phyloP scores from a whole-genome alignment of 2,797 vertebrate species.

The Benthosema pterotum region DNA sequence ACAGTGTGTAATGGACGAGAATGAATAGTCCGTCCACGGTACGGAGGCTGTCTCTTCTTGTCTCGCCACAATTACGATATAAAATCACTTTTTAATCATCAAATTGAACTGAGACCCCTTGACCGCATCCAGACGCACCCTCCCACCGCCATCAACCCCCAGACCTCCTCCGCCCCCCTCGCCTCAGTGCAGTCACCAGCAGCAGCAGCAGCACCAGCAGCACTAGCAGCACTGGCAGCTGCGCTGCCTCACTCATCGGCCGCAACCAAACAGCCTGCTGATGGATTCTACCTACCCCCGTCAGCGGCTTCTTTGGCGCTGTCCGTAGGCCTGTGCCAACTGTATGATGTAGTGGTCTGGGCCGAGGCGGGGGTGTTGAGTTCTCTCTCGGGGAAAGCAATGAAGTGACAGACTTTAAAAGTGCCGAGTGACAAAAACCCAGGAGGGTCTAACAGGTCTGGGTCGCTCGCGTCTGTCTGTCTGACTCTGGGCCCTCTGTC shows the following conservation, averaged over 20 bases:
- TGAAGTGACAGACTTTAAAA: slow-evolving; percentile 39
- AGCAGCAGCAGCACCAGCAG: slow-evolving; percentile 20
- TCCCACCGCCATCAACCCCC: background rate
- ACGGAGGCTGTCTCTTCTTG: slow-evolving; percentile 20
- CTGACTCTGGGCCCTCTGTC: slow-evolving; percentile 31
- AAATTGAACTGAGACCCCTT: slow-evolving; percentile 21
- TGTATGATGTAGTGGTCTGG: slow-evolving; percentile 47
- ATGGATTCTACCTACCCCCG: slow-evolving; percentile 19
- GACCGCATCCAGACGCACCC: slow-evolving; percentile 16
- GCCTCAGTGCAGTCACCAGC: slow-evolving; percentile 15
- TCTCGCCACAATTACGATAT: background rate
- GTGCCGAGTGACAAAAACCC: slow-evolving; percentile 54
- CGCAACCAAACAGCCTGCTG: slow-evolving; percentile 37
- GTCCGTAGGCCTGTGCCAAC: slow-evolving; percentile 46
- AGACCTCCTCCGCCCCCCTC: background rate
- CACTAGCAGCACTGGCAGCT: slow-evolving; percentile 29
- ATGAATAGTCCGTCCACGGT: slow-evolving; percentile 15
- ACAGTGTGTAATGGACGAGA: slow-evolving; percentile 14
- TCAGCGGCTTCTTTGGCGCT: slow-evolving; percentile 46
- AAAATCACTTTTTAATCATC: slow-evolving; percentile 14
- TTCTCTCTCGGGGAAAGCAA: slow-evolving; percentile 46
- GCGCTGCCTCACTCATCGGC: slow-evolving; percentile 46
- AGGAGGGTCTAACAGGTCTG: slow-evolving; percentile 44
- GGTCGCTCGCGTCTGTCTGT: slow-evolving; percentile 63
- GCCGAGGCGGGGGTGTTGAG: slow-evolving; percentile 35